Evolutionary conservation across 2,113 vertebrate species (phyloP), one percentile per base, ranked within the genome.

Genomic region (Corythaixoides concolor): DNA sequence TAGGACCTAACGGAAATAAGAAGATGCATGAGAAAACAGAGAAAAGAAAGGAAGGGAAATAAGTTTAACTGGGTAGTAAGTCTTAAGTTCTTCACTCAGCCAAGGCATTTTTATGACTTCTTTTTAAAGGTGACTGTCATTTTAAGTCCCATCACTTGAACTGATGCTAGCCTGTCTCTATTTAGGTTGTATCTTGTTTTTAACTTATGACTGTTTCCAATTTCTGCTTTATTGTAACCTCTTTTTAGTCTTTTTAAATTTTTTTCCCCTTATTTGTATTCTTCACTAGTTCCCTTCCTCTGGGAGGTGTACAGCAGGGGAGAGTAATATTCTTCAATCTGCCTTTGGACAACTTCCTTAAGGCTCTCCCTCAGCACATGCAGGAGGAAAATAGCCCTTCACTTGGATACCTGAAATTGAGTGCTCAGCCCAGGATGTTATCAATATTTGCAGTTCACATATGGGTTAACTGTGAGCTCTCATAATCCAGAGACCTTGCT

Each of bases 41-140:
- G 22, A 13, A 70, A 84, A 52, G 30, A 55, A 77, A 60, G 15
- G 24, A 59, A 84, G 13, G 77, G 17, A 70, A 78, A 55, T 16
- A 70, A 10, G 13, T 39, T 85, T 91, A 73, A 32, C 7, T 49
- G 35, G 69, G 17, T 60, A 79, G 35, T 53, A 91, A 4, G 37
- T 12, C 32, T 85, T n/a, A 41, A 49, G 9, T 37, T 94, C 41
- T 81, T 89, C 63, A 83, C 55, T 55, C 7, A 94, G 62, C 18
- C 59, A 73, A 89, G 50, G 20, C 32, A 68, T 69, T 91, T 90
- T 91, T 82, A 93, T 5, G 5, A 37, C 55, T 93, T 76, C 16
- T 91, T 89, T 95, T 74, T 85, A 94, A 93, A 88, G 41, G 75
- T 90, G 75, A 56, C 18, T 77, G 33, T 68, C 60, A 68, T 91